Evolutionary conservation across 1,140 invertebrate genomes (phyloP).

Genomic region (Hylaeus anthracinus): DNA sequence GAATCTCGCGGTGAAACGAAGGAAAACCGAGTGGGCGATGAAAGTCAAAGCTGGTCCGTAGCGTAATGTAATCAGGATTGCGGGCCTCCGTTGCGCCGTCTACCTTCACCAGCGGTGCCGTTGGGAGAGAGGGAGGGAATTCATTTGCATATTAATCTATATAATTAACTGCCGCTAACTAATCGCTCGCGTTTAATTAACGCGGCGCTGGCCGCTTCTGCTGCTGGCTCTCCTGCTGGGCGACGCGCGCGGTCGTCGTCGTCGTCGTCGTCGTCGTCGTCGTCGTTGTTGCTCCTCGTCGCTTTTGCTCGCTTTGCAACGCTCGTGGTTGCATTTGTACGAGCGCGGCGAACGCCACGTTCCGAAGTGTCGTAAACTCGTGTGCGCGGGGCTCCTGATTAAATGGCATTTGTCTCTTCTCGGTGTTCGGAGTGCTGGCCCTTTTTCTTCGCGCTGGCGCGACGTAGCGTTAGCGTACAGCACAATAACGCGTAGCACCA

Average conservation of each 20-base stretch:
- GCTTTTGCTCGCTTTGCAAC: slow-evolving; percentile 5
- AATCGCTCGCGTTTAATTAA: slow-evolving; percentile 69
- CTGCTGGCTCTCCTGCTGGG: background rate
- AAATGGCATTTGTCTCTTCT: slow-evolving; percentile 15
- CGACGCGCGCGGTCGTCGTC: background rate
- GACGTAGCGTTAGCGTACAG: slow-evolving; percentile 5
- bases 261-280: background rate
- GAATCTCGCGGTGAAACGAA: slow-evolving; percentile 23
- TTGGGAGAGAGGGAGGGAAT: slow-evolving; percentile 17
- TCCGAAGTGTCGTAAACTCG: slow-evolving; percentile 47
- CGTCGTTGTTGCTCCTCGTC: background rate
- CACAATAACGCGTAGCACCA: slow-evolving; percentile 2
- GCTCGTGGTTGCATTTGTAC: slow-evolving; percentile 35
- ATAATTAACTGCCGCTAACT: slow-evolving; percentile 68
- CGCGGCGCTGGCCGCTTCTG: slow-evolving; percentile 16
- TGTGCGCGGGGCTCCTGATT: slow-evolving; percentile 11
- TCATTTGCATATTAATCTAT: slow-evolving; percentile 70
- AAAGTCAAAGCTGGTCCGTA: background rate
- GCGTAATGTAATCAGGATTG: slow-evolving; percentile 37
- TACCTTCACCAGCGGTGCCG: slow-evolving; percentile 24
- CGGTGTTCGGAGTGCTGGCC: background rate
- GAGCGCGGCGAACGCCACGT: slow-evolving; percentile 31
- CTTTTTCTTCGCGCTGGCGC: slow-evolving; percentile 7
- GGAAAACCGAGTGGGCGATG: slow-evolving; percentile 31
- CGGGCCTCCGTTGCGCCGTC: slow-evolving; percentile 7